Evolutionary conservation across 2,888 invertebrate genomes (phyloP), one percentile per base, ranked within the genome.

Genomic region (Luffia ferchaultella): DNA sequence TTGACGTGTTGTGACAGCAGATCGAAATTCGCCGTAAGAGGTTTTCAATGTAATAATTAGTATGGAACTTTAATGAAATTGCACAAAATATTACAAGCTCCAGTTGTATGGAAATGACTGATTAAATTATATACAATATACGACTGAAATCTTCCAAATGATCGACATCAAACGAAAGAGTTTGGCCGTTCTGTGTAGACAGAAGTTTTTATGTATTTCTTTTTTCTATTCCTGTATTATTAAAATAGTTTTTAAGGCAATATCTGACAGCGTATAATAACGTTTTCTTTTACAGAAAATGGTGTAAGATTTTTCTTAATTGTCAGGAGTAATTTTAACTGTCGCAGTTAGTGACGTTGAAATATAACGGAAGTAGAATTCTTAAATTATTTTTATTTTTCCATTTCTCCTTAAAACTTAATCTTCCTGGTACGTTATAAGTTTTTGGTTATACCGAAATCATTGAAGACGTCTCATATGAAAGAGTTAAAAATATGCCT

Each of bases 331-430:
- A 71, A 70, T 76, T 77, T 76, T 75, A 70, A 76, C 68, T 72
- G 75, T 77, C 76, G 70, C 63, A 65, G 70, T 67, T 78, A 52
- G 75, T 70, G 76, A 73, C 69, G 65, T 73, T 77, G 68, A 79
- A 80, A 78, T 82, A 80, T 82, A 82, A 76, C 77, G 79, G 78
- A 80, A 73, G 80, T 82, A 82, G 82, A 79, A 76, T 77, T 75
- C 67, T 68, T 64, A 30, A 30, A 30, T 30, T 7, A 30, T n/a
- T 20, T 12, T 46, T 20, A 42, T 42, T 48, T 48, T 42, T 42
- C 48, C 47, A 40, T 47, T 47, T 47, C 47, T 41, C 47, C 20
- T 16, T 3, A 1, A 40, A 40, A 47, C 12, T 17, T 18, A 41
- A 40, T 41, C 41, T 40, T 40, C 7, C 41, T 15, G n/a, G n/a